Conservation (phyloP, 92 coral and sea anemone genomes). For the Meandrina meandrites region DNA sequence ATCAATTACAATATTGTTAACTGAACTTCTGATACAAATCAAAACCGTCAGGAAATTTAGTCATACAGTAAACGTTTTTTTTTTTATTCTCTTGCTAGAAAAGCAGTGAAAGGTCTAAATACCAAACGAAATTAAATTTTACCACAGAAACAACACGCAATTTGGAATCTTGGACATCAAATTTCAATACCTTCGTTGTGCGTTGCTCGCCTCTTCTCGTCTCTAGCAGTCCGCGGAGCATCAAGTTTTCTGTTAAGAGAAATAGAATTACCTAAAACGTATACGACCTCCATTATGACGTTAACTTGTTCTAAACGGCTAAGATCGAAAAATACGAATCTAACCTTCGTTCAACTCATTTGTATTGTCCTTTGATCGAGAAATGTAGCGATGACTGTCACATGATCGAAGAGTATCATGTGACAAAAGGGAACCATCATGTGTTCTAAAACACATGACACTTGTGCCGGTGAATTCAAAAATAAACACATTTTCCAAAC, state of each 20-base stretch:
- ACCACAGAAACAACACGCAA: background rate
- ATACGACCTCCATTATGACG: conserved; percentile 30
- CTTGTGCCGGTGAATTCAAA: conserved; percentile 39
- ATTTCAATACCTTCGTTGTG: conserved; percentile 85
- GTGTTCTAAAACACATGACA: conserved; percentile 43
- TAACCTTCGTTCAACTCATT: conserved; percentile 17
- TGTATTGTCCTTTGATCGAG: background rate
- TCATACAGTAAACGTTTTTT: background rate
- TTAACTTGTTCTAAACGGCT: background rate
- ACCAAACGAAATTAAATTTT: background rate
- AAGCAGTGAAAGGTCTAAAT: background rate
- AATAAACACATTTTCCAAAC: conserved; percentile 11
- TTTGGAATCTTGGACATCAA: background rate
- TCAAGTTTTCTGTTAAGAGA: conserved; percentile 88
- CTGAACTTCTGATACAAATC: too few relatives aligned
- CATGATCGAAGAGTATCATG: conserved; percentile 52
- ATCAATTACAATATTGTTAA: too few relatives aligned
- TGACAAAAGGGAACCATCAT: conserved; percentile 49
- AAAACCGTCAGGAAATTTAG: too few relatives aligned
- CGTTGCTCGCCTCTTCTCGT: conserved; percentile 95
- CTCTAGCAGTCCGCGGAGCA: conserved; percentile 89
- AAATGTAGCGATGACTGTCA: conserved; percentile 31
- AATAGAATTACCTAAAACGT: conserved; percentile 37
- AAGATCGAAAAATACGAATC: conserved; percentile 1
- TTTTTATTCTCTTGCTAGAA: background rate